phyloP scores from a whole-genome alignment of 2,113 vertebrate genomes.

The Hyperoodon ampullatus region DNA sequence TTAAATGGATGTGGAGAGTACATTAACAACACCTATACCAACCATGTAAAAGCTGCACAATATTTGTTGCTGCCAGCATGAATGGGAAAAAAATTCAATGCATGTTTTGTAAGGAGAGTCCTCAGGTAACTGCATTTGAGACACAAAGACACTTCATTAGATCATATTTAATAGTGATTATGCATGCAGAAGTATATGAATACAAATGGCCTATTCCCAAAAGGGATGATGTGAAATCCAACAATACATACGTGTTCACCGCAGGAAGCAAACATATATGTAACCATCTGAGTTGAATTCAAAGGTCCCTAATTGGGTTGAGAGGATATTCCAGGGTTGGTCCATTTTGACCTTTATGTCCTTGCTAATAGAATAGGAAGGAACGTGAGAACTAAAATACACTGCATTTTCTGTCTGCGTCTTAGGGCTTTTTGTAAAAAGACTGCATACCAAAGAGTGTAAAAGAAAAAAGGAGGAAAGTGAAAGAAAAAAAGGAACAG shows the following conservation, averaged over 20 bases:
- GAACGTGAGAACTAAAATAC: neutral
- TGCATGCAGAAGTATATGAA: constrained; percentile 50
- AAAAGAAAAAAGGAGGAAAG: neutral
- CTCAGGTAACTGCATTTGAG: constrained; percentile 76
- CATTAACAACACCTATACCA: constrained; percentile 84
- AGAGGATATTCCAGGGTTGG: neutral
- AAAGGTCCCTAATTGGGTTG: neutral
- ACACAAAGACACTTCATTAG: constrained; percentile 75
- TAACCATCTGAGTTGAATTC: constrained; percentile 25
- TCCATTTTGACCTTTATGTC: constrained; percentile 41
- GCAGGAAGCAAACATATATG: neutral
- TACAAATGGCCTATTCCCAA: constrained; percentile 50
- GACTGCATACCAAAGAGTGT: neutral
- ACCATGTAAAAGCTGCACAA: constrained; percentile 78
- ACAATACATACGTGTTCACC: neutral
- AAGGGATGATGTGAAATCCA: constrained; percentile 37
- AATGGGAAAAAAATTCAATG: constrained; percentile 80
- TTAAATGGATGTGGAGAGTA: constrained; percentile 85
- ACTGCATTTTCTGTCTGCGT: neutral
- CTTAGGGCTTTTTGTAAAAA: constrained; percentile 41
- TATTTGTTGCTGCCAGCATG: constrained; percentile 77
- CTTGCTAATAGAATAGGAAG: constrained; percentile 54
- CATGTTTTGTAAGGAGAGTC: constrained; percentile 73
- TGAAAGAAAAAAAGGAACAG: neutral
- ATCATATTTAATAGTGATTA: constrained; percentile 69